These are phyloP conservation scores for Montipora sp. DNA, from an alignment of 64 coral and sea anemone species.

Conservation along the genomic window DNA sequence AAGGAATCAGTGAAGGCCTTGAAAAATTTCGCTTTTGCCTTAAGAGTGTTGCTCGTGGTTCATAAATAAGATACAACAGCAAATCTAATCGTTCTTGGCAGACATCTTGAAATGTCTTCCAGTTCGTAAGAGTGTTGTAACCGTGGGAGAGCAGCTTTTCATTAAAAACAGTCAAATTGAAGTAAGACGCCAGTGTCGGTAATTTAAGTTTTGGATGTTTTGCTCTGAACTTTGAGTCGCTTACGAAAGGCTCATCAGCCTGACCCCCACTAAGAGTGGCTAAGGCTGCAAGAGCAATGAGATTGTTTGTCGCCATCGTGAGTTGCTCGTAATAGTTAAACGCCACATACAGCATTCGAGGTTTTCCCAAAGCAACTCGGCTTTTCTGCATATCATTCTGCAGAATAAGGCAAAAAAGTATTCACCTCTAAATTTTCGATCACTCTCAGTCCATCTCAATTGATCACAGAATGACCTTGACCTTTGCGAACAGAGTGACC, in stretches of 20 bases:
- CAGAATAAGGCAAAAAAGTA: too few species aligned
- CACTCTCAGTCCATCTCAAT: too few species aligned
- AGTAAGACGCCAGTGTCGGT: slow-evolving; percentile 78
- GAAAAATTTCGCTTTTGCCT: slow-evolving; percentile 41
- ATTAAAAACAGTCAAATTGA: slow-evolving; percentile 67
- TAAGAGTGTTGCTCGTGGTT: too few species aligned
- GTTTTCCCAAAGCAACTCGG: too few species aligned
- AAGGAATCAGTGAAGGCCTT: background rate
- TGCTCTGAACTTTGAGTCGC: slow-evolving; percentile 77
- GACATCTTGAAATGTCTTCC: slow-evolving; percentile 66
- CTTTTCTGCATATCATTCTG: too few species aligned
- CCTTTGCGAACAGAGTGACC: too few species aligned
- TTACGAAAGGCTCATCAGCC: slow-evolving; percentile 86
- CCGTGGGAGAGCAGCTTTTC: slow-evolving; percentile 63
- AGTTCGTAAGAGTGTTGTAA: slow-evolving; percentile 70
- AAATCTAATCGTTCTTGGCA: slow-evolving; percentile 78
- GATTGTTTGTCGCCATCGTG: slow-evolving; percentile 39
- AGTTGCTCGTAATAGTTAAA: background rate
- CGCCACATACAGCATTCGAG: background rate
- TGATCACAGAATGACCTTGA: too few species aligned
- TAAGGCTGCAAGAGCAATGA: slow-evolving; percentile 73
- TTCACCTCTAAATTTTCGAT: too few species aligned
- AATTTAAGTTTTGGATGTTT: background rate
- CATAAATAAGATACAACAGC: slow-evolving; percentile 72
- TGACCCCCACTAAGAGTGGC: slow-evolving; percentile 71